phyloP scores from a whole-genome alignment of 1,140 invertebrate genomes.

The Apocrypta bakeri region DNA sequence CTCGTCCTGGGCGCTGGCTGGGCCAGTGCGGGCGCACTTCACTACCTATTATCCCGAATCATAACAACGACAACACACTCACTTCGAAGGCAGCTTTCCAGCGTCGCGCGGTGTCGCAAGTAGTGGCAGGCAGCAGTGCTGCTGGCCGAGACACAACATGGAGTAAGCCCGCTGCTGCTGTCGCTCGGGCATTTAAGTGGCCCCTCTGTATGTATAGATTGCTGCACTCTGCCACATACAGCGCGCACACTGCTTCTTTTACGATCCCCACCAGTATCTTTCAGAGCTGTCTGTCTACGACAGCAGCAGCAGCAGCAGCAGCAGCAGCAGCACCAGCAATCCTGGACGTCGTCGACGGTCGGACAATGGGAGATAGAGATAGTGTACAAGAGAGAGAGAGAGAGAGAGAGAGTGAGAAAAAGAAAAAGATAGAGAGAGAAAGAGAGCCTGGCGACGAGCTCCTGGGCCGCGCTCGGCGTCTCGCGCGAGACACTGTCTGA shows the following conservation, averaged over 20 bases:
- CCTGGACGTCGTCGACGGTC: neutral
- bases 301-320: conserved; percentile 1
- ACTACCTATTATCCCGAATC: neutral
- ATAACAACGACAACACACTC: conserved; percentile 51
- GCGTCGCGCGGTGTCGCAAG: conserved; percentile 59
- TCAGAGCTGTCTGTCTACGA: neutral
- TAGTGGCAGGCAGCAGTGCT: conserved; percentile 37
- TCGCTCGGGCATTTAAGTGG: conserved; percentile 66
- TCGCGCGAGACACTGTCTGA: conserved; percentile 27
- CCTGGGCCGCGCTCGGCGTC: conserved; percentile 20
- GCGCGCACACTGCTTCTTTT: no score
- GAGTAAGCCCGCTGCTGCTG: conserved; percentile 60
- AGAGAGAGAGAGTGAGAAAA: no score
- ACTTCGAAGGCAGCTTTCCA: conserved; percentile 58
- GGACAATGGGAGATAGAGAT: neutral
- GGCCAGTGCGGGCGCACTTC: neutral
- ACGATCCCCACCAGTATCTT: no score
- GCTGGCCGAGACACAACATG: conserved; percentile 66
- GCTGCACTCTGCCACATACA: neutral
- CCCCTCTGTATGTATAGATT: neutral
- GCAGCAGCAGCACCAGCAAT: no score
- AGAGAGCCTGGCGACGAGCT: neutral
- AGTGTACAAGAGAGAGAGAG: no score
- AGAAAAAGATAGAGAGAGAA: no score
- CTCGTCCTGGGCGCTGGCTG: conserved; percentile 29